Conservation (phyloP, 1,140 invertebrate species). For the Lepidostoma basale region DNA sequence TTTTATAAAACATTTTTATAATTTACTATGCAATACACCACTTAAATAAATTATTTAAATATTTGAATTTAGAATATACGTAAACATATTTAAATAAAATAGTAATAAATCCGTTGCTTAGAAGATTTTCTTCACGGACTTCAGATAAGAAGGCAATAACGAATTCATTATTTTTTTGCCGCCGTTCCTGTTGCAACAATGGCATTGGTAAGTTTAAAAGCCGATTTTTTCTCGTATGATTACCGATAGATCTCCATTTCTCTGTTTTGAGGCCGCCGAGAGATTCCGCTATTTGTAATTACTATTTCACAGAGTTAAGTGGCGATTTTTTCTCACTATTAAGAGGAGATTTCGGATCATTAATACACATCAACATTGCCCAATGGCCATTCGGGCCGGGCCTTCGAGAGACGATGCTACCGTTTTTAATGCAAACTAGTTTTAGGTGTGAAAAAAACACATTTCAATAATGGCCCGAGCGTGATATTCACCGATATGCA, state of each 20-base stretch:
- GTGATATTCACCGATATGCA: too few species aligned
- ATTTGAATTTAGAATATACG: too few species aligned
- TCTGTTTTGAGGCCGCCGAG: slow-evolving; percentile 37
- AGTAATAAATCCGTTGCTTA: too few species aligned
- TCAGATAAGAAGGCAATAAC: neutral
- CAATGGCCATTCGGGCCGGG: slow-evolving; percentile 10
- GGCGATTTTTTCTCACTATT: slow-evolving; percentile 29
- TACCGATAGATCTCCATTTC: slow-evolving; percentile 29
- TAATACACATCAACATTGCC: slow-evolving; percentile 38
- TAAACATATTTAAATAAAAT: too few species aligned
- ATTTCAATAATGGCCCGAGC: slow-evolving; percentile 34
- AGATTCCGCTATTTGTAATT: slow-evolving; percentile 33
- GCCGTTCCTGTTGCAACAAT: neutral
- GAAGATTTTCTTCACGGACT: too few species aligned
- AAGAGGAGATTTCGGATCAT: slow-evolving; percentile 32
- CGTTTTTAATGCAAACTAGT: slow-evolving; percentile 24
- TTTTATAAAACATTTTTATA: too few species aligned
- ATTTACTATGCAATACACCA: too few species aligned
- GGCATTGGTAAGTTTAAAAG: neutral
- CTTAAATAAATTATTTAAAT: too few species aligned
- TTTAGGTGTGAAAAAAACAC: slow-evolving; percentile 2
- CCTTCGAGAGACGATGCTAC: slow-evolving; percentile 22
- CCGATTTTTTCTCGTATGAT: neutral
- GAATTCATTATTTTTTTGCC: neutral
- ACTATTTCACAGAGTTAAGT: slow-evolving; percentile 31